phyloP scores from a whole-genome alignment of 2,888 invertebrate species.

The Theretra japonica region DNA sequence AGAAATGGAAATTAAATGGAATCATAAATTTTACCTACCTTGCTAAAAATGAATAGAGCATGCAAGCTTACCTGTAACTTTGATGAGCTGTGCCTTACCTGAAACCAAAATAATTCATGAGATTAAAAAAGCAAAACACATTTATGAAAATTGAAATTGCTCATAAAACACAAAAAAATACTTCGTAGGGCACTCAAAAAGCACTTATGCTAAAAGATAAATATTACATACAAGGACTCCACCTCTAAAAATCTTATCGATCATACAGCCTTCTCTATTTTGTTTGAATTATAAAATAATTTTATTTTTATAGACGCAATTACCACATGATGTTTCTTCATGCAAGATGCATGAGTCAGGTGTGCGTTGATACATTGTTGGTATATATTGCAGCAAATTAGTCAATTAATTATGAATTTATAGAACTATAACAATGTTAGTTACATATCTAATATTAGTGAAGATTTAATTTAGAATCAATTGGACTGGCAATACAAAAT shows the following conservation, averaged over 20 bases:
- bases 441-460: no score
- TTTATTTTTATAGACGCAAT: neutral
- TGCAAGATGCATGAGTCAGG: slow-evolving; percentile 2
- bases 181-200: no score
- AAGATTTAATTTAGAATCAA: no score
- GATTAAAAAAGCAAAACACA: neutral
- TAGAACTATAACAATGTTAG: neutral
- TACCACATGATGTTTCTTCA: neutral
- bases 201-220: no score
- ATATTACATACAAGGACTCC: no score
- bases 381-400: neutral
- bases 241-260: neutral
- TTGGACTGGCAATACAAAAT: no score
- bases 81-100: slow-evolving; percentile 51
- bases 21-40: no score
- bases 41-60: no score
- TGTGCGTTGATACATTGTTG: neutral
- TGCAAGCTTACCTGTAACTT: slow-evolving; percentile 43
- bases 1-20: no score
- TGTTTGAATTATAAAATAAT: neutral
- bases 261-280: neutral
- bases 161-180: neutral
- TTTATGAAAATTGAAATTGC: neutral
- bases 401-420: neutral
- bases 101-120: slow-evolving; percentile 50